A percentile compares a stretch with the other conserved stretches of the same genome.
Conservation (phyloP, 2,113 vertebrate genomes). For the Scomber colias region DNA sequence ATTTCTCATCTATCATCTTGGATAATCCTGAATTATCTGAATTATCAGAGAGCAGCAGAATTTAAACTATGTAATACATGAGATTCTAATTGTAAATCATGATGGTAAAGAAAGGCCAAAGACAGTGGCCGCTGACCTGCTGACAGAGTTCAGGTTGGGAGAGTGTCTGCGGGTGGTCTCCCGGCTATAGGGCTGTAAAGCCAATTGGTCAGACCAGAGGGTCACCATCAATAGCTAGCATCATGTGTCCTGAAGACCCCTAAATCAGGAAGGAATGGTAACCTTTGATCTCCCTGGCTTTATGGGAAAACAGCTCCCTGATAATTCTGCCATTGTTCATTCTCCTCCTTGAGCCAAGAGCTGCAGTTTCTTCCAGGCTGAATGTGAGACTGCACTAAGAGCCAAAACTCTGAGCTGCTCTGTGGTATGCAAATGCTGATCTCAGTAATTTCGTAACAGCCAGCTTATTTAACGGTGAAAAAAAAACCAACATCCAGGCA, state of each 20-base stretch:
- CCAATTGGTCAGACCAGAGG: constrained; percentile 2
- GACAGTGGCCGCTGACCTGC: neutral
- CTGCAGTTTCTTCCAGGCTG: constrained; percentile 37
- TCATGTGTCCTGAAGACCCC: constrained; percentile 33
- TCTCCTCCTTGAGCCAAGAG: constrained; percentile 18
- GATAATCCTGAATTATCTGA: neutral
- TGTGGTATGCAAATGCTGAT: constrained; percentile 51
- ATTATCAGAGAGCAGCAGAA: neutral
- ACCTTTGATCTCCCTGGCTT: constrained; percentile 61
- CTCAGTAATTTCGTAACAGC: constrained; percentile 51
- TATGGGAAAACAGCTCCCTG: constrained; percentile 38
- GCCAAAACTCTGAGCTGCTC: constrained; percentile 44
- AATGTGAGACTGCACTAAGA: constrained; percentile 25
- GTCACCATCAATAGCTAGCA: constrained; percentile 39
- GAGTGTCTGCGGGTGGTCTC: constrained; percentile 34
- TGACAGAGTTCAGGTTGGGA: constrained; percentile 8
- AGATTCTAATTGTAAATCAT: neutral
- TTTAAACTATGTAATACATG: neutral
- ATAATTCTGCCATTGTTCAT: constrained; percentile 50
- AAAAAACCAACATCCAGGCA: constrained; percentile 37
- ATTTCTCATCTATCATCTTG: neutral
- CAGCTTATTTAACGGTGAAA: constrained; percentile 28
- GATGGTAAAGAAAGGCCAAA: neutral
- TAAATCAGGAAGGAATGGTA: constrained; percentile 50
- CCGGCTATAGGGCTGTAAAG: constrained; percentile 32